These are phyloP conservation scores for Dynastes hyllus DNA, from an alignment of 2,888 invertebrate species.

Conservation along the genomic window DNA sequence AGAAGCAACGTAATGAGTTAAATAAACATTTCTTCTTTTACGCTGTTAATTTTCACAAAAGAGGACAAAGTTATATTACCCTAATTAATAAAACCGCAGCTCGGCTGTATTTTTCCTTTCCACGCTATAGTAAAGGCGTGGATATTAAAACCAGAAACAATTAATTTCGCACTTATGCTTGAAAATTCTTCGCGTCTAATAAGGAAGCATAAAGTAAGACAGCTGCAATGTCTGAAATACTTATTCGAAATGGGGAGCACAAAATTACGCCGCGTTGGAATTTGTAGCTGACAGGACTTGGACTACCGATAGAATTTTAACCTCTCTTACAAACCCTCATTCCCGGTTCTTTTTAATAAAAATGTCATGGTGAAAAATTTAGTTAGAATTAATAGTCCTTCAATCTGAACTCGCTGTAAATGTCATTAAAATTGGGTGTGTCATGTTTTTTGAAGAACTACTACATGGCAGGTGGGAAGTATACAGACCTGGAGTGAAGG, in stretches of 20 bases:
- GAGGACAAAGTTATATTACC: background rate
- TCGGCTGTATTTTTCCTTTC: background rate
- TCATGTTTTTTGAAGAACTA: too few species aligned
- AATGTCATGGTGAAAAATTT: background rate
- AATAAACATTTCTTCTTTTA: too few species aligned
- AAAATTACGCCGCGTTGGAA: conserved; percentile 39
- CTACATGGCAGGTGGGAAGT: too few species aligned
- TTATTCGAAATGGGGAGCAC: conserved; percentile 14
- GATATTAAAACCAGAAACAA: background rate
- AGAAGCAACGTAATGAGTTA: too few species aligned
- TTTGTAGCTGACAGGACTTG: conserved; percentile 21
- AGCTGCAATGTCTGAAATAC: conserved; percentile 17
- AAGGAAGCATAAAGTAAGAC: conserved; percentile 33
- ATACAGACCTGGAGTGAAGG: too few species aligned
- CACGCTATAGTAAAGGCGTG: background rate
- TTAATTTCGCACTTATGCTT: background rate
- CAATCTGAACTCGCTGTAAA: background rate
- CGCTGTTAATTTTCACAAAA: background rate
- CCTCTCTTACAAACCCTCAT: background rate
- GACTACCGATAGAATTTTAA: conserved; percentile 23
- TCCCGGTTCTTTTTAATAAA: conserved; percentile 10
- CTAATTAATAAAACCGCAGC: background rate
- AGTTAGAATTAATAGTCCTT: background rate
- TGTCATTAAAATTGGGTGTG: background rate
- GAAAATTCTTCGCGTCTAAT: conserved; percentile 30